Evolutionary conservation across 2,113 vertebrate genomes (phyloP).

Genomic region (Scalopus aquaticus): DNA sequence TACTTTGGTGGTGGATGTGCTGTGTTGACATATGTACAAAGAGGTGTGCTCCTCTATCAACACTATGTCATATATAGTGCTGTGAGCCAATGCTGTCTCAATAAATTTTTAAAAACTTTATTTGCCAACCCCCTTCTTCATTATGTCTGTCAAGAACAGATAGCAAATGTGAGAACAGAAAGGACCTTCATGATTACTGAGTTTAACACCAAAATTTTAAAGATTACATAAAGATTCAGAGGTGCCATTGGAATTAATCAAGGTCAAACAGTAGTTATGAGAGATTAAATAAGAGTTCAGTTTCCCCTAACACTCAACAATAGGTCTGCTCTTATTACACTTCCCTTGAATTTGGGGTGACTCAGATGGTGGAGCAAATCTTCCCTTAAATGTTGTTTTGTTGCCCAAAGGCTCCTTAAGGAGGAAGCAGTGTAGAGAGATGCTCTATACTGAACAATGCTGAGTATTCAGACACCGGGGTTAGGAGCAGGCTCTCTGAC

Average conservation of each 20-base stretch:
- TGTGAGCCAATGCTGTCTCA: too few species aligned
- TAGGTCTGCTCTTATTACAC: neutral
- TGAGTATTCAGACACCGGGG: neutral
- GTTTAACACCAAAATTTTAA: neutral
- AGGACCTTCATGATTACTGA: neutral
- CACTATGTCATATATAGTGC: too few species aligned
- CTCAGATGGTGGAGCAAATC: neutral
- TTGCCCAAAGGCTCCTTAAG: neutral
- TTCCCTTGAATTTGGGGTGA: neutral
- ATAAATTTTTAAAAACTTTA: too few species aligned
- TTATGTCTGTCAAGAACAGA: neutral
- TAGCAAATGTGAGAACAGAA: neutral
- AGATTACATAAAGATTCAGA: neutral
- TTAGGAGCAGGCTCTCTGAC: neutral
- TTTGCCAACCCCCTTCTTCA: neutral
- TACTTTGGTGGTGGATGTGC: too few species aligned
- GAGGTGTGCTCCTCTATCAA: too few species aligned
- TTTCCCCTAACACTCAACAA: neutral
- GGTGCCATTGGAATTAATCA: neutral
- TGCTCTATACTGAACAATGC: fast-evolving
- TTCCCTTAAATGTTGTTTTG: neutral
- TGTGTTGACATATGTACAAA: too few species aligned
- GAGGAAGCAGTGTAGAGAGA: neutral
- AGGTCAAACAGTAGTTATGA: neutral
- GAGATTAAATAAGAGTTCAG: neutral